phyloP scores from a whole-genome alignment of 2,888 invertebrate genomes.

The Diabrotica balteata region DNA sequence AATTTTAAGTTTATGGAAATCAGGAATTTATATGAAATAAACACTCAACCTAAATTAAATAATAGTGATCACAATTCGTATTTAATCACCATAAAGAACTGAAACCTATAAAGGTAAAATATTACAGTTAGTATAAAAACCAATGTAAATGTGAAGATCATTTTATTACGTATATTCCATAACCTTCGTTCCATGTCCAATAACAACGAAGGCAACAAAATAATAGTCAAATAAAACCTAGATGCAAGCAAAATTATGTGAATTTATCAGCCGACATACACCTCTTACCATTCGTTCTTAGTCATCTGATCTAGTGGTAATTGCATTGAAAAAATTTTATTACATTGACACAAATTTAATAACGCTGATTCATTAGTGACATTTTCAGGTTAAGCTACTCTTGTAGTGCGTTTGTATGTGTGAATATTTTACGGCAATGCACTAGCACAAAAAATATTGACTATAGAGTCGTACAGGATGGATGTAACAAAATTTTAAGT shows the following conservation, averaged over 20 bases:
- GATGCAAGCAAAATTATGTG: conserved; percentile 1
- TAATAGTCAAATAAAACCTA: conserved; percentile 11
- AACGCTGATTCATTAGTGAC: conserved; percentile 41
- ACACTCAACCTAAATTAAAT: too few relatives aligned
- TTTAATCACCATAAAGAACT: too few relatives aligned
- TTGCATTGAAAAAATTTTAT: conserved; percentile 28
- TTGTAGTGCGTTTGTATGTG: conserved; percentile 5
- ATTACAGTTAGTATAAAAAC: too few relatives aligned
- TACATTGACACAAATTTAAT: conserved; percentile 42
- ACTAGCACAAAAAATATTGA: background rate
- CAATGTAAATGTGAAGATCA: too few relatives aligned
- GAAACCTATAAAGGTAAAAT: too few relatives aligned
- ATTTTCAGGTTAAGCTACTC: conserved; percentile 38
- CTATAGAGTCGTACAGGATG: background rate
- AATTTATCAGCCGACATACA: background rate
- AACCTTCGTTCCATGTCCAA: too few relatives aligned
- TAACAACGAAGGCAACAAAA: background rate
- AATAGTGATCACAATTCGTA: too few relatives aligned
- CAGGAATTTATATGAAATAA: too few relatives aligned
- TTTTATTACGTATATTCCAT: too few relatives aligned
- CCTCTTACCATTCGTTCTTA: conserved; percentile 11
- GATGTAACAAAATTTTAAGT: too few relatives aligned
- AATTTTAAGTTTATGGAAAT: too few relatives aligned
- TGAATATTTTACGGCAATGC: too few relatives aligned
- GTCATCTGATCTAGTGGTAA: conserved; percentile 23